Evolutionary conservation across 2,113 vertebrate species (phyloP), one percentile per base, ranked within the genome.

Genomic region (Camelus bactrianus): DNA sequence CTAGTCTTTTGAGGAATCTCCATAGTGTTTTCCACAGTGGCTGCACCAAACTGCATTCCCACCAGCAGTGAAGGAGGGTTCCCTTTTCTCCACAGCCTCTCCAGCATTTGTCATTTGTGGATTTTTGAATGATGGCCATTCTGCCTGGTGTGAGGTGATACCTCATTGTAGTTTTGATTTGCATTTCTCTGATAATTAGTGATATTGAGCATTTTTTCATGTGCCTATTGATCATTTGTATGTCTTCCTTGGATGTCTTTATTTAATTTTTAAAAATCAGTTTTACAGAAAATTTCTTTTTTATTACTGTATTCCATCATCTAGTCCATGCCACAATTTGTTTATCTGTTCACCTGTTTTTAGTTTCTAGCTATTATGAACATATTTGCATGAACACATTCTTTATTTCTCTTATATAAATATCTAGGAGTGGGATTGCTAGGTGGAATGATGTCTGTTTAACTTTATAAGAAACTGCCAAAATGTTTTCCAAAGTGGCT

Each of bases 271-370:
- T 26, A 89, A 94, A 67, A 72, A 58, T 58, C 7, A 82, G 8
- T 24, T 62, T 94, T 76, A 5, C 2, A 54, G 94, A 91, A 85
- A 75, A 64, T 16, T 75, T 50, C 28, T 8, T 50, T 89, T 89
- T 67, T 48, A 50, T 85, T 76, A 62, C 60, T 48, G 2, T 32
- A 64, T 38, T 60, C n/a, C 38, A 65, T 20, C 52, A 17, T 58
- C 20, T 73, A 70, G n/a, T 65, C 48, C 30, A 62, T 5, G 28
- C 7, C 4, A 60, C 16, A 69, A 0, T 89, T 94, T 28, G 0
- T 89, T 94, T 28, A 72, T 65, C 54, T n/a, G 3, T 85, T 94
- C 48, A 79, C 38, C 26, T 89, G 13, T 88, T 94, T 89, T 28
- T 6, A 65, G 22, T 89, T 92, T 92, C 56, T 85, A 32, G 38